These are phyloP conservation scores for Callyntrura sp. DNA, from an alignment of 2,888 invertebrate species.

Conservation along the genomic window DNA sequence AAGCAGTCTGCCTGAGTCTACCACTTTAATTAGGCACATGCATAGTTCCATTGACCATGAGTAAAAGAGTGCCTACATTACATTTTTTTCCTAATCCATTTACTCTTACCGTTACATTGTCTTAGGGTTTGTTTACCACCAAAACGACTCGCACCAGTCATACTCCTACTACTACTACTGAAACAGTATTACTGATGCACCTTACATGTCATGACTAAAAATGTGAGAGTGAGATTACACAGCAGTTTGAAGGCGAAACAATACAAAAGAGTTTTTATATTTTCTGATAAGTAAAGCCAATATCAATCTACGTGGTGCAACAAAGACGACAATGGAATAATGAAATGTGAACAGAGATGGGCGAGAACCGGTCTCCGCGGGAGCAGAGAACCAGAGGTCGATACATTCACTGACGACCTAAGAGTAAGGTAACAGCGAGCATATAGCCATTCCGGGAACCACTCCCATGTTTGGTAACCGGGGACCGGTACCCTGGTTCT, in stretches of 20 bases:
- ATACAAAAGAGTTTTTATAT: neutral
- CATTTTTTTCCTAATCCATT: neutral
- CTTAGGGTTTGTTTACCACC: constrained; percentile 37
- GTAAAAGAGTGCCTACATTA: neutral
- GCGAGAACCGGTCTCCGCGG: too few relatives aligned
- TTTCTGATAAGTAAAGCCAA: constrained; percentile 10
- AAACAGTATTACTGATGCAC: neutral
- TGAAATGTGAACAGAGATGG: neutral
- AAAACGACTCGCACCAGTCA: neutral
- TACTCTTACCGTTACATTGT: constrained; percentile 36
- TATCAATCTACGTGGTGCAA: neutral
- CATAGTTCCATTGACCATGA: neutral
- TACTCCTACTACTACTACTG: too few relatives aligned
- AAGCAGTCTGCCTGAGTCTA: neutral
- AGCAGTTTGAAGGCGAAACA: constrained; percentile 35
- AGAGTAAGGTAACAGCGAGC: too few relatives aligned
- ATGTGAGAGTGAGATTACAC: constrained; percentile 28
- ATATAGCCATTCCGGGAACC: too few relatives aligned
- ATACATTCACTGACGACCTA: too few relatives aligned
- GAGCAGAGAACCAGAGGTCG: too few relatives aligned
- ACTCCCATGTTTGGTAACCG: too few relatives aligned
- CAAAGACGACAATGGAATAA: constrained; percentile 9
- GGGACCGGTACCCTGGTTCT: too few relatives aligned
- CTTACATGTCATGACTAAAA: neutral
- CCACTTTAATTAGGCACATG: neutral